phyloP scores from a whole-genome alignment of 1,140 invertebrate genomes.

The Danaus melanippus region DNA sequence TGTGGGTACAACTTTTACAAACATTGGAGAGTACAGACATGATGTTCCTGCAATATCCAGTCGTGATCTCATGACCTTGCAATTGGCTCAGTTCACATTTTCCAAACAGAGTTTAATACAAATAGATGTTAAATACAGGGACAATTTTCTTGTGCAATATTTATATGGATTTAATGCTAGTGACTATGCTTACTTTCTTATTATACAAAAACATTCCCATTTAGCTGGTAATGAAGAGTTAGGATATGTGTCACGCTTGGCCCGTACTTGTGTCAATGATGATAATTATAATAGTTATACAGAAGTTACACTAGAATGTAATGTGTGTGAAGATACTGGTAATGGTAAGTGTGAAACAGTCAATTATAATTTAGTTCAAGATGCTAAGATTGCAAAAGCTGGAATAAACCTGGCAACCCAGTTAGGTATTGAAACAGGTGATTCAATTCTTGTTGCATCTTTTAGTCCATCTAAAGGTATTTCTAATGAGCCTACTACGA shows the following conservation, averaged over 20 bases:
- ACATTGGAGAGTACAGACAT: constrained; percentile 92
- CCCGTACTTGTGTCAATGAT: constrained; percentile 94
- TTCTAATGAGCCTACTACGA: constrained; percentile 80
- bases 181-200: constrained; percentile 95
- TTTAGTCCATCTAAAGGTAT: constrained; percentile 90
- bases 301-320: constrained; percentile 93
- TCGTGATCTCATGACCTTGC: constrained; percentile 83
- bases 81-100: constrained; percentile 87
- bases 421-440: constrained; percentile 83
- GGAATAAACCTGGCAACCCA: constrained; percentile 85
- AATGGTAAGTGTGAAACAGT: constrained; percentile 68
- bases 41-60: constrained; percentile 94
- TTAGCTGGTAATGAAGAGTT: constrained; percentile 89
- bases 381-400: constrained; percentile 87
- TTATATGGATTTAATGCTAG: constrained; percentile 96
- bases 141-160: constrained; percentile 95
- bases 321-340: constrained; percentile 65
- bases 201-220: constrained; percentile 94
- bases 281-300: constrained; percentile 96
- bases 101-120: constrained; percentile 89
- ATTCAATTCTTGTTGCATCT: constrained; percentile 84
- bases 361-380: constrained; percentile 92
- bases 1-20: constrained; percentile 95
- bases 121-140: constrained; percentile 94
- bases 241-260: constrained; percentile 91